Conservation (phyloP, 2,888 invertebrate species). For the Itoplectis maculator region DNA sequence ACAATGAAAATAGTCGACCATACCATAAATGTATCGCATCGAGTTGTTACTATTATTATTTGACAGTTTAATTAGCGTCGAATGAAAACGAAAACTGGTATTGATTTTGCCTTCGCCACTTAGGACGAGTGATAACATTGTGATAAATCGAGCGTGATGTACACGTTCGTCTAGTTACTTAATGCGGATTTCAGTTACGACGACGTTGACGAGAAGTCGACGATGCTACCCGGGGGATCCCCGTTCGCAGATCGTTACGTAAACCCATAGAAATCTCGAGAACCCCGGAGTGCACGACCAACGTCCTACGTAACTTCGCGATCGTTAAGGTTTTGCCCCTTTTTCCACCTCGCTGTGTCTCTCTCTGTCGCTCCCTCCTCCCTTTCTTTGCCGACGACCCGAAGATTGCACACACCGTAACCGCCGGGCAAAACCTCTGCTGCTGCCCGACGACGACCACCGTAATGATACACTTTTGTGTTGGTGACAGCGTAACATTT, state of each 20-base stretch:
- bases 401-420: slow-evolving; percentile 26
- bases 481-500: slow-evolving; percentile 15
- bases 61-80: not conserved
- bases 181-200: slow-evolving; percentile 46
- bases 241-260: slow-evolving; percentile 47
- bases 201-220: slow-evolving; percentile 47
- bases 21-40: no score
- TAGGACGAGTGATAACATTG: slow-evolving; percentile 25
- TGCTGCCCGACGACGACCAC: slow-evolving; percentile 5
- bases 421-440: not conserved
- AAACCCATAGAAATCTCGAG: slow-evolving; percentile 61
- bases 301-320: slow-evolving; percentile 57
- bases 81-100: not conserved
- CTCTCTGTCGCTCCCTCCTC: not conserved
- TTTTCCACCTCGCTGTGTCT: not conserved
- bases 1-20: no score
- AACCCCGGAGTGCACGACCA: slow-evolving; percentile 38
- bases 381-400: slow-evolving; percentile 13
- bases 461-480: slow-evolving; percentile 39
- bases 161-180: slow-evolving; percentile 44
- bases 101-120: slow-evolving; percentile 5
- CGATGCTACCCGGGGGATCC: slow-evolving; percentile 51
- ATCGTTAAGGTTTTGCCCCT: slow-evolving; percentile 52
- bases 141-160: slow-evolving; percentile 54
- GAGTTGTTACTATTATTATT: not conserved